Evolutionary conservation across 2,888 invertebrate species (phyloP).

Genomic region (Autographa gamma): DNA sequence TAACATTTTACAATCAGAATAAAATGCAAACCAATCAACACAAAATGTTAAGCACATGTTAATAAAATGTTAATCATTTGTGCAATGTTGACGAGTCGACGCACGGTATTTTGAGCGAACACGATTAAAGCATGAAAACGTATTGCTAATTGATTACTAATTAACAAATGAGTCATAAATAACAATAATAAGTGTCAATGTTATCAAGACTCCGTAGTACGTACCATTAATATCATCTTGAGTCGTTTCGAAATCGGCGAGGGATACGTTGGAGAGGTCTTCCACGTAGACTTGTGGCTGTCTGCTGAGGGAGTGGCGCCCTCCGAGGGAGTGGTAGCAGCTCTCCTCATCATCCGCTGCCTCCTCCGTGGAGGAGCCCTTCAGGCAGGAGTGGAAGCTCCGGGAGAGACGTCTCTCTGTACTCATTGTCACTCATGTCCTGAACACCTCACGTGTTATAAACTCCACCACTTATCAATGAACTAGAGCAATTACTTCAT

Average conservation of each 20-base stretch:
- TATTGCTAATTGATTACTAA: slow-evolving; percentile 26
- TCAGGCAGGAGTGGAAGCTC: slow-evolving; percentile 91
- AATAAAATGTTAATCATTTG: slow-evolving; percentile 24
- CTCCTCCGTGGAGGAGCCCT: slow-evolving; percentile 89
- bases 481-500: slow-evolving; percentile 43
- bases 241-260: slow-evolving; percentile 83
- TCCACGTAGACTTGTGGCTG: slow-evolving; percentile 85
- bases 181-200: slow-evolving; percentile 19
- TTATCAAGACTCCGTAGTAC: slow-evolving; percentile 56
- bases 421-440: slow-evolving; percentile 87
- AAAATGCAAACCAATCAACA: slow-evolving; percentile 24
- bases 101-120: slow-evolving; percentile 12
- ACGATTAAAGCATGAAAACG: slow-evolving; percentile 20
- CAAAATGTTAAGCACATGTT: slow-evolving; percentile 36
- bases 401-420: slow-evolving; percentile 90
- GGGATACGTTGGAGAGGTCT: slow-evolving; percentile 81
- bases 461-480: slow-evolving; percentile 61
- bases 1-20: slow-evolving; percentile 22
- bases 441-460: slow-evolving; percentile 61
- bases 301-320: slow-evolving; percentile 80
- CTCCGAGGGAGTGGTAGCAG: slow-evolving; percentile 85
- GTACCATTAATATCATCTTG: slow-evolving; percentile 84
- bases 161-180: slow-evolving; percentile 28
- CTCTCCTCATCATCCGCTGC: slow-evolving; percentile 85
- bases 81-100: slow-evolving; percentile 8